These are phyloP conservation scores for Jordanella pulchra DNA, from an alignment of 2,797 vertebrate species.

Conservation along the genomic window DNA sequence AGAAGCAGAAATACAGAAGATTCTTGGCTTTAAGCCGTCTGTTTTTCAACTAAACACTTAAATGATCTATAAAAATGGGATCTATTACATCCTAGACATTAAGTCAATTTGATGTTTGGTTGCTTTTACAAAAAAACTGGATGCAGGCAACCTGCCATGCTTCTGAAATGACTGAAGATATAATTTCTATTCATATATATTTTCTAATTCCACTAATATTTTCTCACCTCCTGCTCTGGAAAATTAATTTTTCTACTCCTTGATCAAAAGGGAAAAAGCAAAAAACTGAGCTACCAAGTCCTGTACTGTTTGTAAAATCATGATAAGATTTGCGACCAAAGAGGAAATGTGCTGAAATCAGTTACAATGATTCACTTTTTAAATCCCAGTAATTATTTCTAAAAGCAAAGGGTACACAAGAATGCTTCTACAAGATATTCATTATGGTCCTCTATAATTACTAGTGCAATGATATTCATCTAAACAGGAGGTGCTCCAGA, in stretches of 20 bases:
- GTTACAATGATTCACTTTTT: background rate
- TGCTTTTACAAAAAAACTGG: constrained; percentile 16
- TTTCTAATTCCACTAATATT: constrained; percentile 32
- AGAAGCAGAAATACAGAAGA: too few relatives aligned
- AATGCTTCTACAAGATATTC: background rate
- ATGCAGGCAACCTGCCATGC: constrained; percentile 20
- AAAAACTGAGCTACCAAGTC: constrained; percentile 12
- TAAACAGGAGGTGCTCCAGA: constrained; percentile 77
- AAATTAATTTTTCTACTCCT: constrained; percentile 33
- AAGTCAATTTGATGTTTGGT: constrained; percentile 31
- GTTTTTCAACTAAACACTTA: background rate
- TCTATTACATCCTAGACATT: constrained; percentile 8
- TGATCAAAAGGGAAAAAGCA: constrained; percentile 45
- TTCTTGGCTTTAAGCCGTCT: background rate
- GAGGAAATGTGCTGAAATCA: background rate
- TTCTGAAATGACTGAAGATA: constrained; percentile 22
- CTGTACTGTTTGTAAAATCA: background rate
- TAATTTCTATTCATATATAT: constrained; percentile 9
- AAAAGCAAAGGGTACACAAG: background rate
- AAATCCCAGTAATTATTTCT: background rate
- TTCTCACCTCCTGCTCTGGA: constrained; percentile 22
- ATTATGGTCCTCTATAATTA: background rate
- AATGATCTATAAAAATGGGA: constrained; percentile 29
- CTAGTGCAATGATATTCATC: constrained; percentile 6
- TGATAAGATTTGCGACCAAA: constrained; percentile 23